Evolutionary conservation across 1,140 invertebrate species (phyloP), one percentile per base, ranked within the genome.

Genomic region (Bombus cullumanus): DNA sequence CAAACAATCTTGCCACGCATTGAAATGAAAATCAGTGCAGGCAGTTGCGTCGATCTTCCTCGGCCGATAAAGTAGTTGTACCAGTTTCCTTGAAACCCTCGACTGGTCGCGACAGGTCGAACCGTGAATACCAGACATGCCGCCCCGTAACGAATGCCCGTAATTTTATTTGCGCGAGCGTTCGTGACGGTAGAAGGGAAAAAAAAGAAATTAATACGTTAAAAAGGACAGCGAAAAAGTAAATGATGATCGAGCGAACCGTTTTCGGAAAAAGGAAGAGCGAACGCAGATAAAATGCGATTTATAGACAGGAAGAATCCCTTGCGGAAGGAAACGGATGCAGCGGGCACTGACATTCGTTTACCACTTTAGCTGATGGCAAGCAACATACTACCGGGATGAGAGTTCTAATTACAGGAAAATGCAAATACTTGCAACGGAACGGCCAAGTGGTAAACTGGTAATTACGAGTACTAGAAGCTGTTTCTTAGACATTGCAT

Each of bases 11-110:
- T 28, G 64, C 73, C 59, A n/a, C 72, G 72, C 62, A 77, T 89
- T 86, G 62, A 89, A 90, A 90, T 87, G 79, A 90, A 89, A 90
- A 90, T 90, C 88, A 74, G 89, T n/a, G 69, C 53, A 39, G 74
- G 39, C 81, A 64, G 81, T 83, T 75, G 81, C 41, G 39, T 25
- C 62, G 43, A 83, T 69, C 81, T 57, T 62, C 72, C 75, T 43
- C 34, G 59, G 57, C 53, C 81, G 77, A 64, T 86, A 68, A 76
- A 62, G 39, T 53, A 74, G 84, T 81, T 57, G 88, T 75, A 66
- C 89, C 68, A 80, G 89, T 89, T 86, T 75, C 76, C 84, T 82
- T 69, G 76, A 81, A 90, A 84, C 76, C 62, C 81, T 79, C 62
- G 74, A 90, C 85, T 71, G 88, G 88, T 90, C 78, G 80, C 83